These are phyloP conservation scores for Elachura formosa DNA, from an alignment of 2,113 vertebrate species.

Conservation along the genomic window DNA sequence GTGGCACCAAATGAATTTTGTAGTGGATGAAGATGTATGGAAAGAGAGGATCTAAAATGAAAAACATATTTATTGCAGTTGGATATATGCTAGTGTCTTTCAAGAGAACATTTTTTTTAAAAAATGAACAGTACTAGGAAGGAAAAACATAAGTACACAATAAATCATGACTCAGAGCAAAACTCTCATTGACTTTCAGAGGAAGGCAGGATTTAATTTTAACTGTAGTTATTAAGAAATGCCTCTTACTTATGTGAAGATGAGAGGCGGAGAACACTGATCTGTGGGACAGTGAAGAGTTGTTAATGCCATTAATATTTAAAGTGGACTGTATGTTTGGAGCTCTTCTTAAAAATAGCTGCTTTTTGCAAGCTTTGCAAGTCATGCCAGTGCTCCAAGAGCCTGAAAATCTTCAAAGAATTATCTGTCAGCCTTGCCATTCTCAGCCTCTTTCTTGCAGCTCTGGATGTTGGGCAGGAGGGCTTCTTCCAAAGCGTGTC, in stretches of 20 bases:
- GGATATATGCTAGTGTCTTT: slow-evolving; percentile 3
- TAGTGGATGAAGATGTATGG: neutral
- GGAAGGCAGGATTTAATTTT: slow-evolving; percentile 30
- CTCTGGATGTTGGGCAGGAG: neutral
- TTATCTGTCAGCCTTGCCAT: neutral
- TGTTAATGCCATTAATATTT: slow-evolving; percentile 18
- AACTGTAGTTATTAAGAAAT: slow-evolving; percentile 15
- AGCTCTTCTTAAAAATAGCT: slow-evolving; percentile 1
- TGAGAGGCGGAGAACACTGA: neutral
- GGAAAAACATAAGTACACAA: slow-evolving; percentile 25
- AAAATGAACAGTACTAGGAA: neutral
- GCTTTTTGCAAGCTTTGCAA: slow-evolving; percentile 1
- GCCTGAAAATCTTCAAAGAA: neutral
- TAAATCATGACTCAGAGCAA: slow-evolving; percentile 41
- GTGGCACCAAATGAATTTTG: slow-evolving; percentile 5
- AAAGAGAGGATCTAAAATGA: neutral
- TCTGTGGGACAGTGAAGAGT: neutral
- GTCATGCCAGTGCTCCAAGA: neutral
- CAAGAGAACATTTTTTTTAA: neutral
- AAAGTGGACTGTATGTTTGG: neutral
- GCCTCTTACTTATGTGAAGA: neutral
- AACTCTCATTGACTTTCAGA: neutral
- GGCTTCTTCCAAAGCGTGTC: neutral
- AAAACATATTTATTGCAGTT: neutral
- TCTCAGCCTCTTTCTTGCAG: neutral